These are phyloP conservation scores for Uria lomvia DNA, from an alignment of 2,113 vertebrate species.

Conservation along the genomic window DNA sequence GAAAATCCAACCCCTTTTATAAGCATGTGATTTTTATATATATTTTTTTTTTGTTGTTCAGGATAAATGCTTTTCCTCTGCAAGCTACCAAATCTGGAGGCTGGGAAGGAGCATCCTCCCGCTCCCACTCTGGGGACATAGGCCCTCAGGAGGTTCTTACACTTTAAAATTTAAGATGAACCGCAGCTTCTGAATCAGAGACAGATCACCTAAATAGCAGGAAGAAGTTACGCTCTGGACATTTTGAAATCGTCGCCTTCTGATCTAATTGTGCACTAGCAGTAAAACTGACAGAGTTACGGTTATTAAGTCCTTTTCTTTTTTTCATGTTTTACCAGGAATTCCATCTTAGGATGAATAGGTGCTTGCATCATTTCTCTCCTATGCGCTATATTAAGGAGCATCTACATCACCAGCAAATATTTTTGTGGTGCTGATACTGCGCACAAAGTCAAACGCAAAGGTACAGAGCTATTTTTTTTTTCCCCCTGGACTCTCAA, in stretches of 20 bases:
- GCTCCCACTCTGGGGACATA: background rate
- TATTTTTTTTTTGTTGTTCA: background rate
- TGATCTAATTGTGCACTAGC: background rate
- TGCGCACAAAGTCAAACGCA: background rate
- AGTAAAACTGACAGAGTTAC: background rate
- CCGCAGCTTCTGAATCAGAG: background rate
- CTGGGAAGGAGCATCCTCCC: background rate
- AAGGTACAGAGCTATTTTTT: background rate
- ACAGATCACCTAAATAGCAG: background rate
- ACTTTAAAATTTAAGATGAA: background rate
- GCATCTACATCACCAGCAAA: constrained; percentile 11
- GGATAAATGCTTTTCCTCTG: background rate
- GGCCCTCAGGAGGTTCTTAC: background rate
- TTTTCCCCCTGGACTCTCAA: background rate
- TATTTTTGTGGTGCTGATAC: constrained; percentile 4
- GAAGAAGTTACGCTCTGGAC: background rate
- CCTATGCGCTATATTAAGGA: background rate
- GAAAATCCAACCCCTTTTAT: background rate
- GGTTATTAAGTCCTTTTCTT: background rate
- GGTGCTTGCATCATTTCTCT: background rate
- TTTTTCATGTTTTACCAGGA: background rate
- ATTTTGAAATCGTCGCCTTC: background rate
- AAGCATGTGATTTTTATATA: background rate
- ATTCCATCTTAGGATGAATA: background rate
- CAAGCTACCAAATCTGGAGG: background rate